Percentiles rank a stretch among this genome's conserved stretches.
Conservation (phyloP, 2,113 vertebrate genomes). For the Connochaetes taurinus region DNA sequence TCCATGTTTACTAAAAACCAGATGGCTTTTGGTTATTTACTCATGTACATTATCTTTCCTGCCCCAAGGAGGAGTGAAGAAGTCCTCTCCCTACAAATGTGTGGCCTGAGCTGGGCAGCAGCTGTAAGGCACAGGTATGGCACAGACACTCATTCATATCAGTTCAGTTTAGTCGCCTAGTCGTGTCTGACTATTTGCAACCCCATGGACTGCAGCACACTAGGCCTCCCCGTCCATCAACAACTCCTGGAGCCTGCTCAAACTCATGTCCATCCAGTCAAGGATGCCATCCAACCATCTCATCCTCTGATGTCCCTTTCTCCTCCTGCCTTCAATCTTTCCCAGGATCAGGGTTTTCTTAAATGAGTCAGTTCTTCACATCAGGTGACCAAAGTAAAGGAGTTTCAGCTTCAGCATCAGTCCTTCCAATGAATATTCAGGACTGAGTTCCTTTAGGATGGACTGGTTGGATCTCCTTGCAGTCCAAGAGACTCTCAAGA, state of each 20-base stretch:
- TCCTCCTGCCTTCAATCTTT: background rate
- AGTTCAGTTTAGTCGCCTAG: background rate
- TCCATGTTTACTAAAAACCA: background rate
- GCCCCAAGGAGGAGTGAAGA: background rate
- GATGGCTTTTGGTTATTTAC: background rate
- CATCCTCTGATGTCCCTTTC: background rate
- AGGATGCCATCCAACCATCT: background rate
- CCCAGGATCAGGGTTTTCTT: background rate
- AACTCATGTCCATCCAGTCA: background rate
- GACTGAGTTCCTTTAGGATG: background rate
- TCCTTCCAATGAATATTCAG: background rate
- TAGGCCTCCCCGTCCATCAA: background rate
- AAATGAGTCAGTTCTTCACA: background rate
- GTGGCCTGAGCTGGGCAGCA: background rate
- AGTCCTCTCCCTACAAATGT: background rate
- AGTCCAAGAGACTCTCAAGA: background rate
- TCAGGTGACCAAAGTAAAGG: background rate
- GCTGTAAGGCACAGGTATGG: background rate
- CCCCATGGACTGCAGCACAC: background rate
- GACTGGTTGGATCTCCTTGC: background rate
- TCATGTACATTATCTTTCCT: background rate
- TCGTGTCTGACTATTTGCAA: background rate
- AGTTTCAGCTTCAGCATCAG: background rate
- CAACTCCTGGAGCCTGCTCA: background rate
- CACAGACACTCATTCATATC: background rate